A percentile compares a stretch with the other conserved stretches of the same genome.
Evolutionary conservation across 2,888 invertebrate species (phyloP).

Genomic region (Papilio gigon): DNA sequence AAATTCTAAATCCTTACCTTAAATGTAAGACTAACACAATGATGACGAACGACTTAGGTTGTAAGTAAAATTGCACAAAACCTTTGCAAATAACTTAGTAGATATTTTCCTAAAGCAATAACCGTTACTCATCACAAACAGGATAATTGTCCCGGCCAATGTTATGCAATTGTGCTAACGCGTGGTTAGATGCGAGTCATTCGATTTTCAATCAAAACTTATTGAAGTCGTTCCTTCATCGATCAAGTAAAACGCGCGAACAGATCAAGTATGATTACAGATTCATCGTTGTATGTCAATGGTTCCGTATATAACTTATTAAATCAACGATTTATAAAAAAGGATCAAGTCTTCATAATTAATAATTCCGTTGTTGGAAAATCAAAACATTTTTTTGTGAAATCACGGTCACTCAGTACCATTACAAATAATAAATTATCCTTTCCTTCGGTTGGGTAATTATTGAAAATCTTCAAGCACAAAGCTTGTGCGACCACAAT

Average conservation of each 20-base stretch:
- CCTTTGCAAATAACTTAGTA: conserved; percentile 44
- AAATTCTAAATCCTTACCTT: background rate
- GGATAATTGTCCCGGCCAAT: conserved; percentile 63
- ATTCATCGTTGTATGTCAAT: conserved; percentile 43
- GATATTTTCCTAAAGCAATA: conserved; percentile 54
- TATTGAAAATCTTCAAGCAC: conserved; percentile 8
- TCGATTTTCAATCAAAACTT: conserved; percentile 49
- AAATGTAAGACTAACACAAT: conserved; percentile 32
- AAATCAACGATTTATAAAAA: conserved; percentile 38
- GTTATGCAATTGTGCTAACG: conserved; percentile 57
- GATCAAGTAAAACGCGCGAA: conserved; percentile 49
- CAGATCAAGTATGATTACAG: conserved; percentile 50
- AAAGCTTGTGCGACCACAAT: background rate
- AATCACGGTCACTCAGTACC: conserved; percentile 8
- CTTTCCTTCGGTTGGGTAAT: background rate
- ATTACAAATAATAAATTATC: background rate
- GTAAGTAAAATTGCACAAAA: conserved; percentile 48
- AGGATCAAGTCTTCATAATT: conserved; percentile 32
- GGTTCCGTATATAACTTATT: conserved; percentile 39
- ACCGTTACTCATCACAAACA: conserved; percentile 61
- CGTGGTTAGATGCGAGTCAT: conserved; percentile 44
- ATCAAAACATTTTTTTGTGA: conserved; percentile 25
- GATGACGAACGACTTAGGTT: conserved; percentile 51
- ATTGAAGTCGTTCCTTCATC: conserved; percentile 49
- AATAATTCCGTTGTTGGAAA: conserved; percentile 32